Percentiles rank a stretch among this genome's conserved stretches.
Evolutionary conservation across 2,113 vertebrate species (phyloP).

Genomic region (Upupa epops): DNA sequence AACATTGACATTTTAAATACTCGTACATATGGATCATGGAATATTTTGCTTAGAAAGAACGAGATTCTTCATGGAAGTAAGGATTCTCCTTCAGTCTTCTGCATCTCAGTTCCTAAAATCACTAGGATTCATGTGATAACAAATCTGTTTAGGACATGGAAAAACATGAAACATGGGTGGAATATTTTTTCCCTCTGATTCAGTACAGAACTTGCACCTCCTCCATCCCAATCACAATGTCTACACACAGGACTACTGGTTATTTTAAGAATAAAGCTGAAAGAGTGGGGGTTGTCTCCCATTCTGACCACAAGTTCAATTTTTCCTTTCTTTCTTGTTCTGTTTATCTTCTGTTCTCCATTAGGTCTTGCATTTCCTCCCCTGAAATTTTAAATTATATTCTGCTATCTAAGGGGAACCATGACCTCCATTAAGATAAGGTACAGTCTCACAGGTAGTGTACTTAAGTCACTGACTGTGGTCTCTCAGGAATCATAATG

Average conservation of each 20-base stretch:
- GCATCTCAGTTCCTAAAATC: background rate
- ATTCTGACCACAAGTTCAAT: background rate
- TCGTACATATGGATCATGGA: background rate
- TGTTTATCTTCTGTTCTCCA: background rate
- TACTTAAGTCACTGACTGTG: background rate
- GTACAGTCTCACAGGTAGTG: background rate
- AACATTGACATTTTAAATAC: fast-evolving
- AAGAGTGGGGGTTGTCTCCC: fast-evolving
- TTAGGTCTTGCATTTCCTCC: background rate
- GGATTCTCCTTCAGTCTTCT: background rate
- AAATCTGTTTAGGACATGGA: background rate
- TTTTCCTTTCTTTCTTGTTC: background rate
- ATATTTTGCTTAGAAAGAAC: background rate
- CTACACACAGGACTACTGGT: background rate
- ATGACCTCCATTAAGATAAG: background rate
- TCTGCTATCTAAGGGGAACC: background rate
- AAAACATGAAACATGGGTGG: background rate
- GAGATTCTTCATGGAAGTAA: background rate
- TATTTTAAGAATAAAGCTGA: background rate
- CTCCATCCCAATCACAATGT: background rate
- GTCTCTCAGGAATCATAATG: background rate
- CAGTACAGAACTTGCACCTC: background rate
- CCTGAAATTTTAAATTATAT: background rate
- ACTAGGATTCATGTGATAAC: background rate
- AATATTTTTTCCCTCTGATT: background rate